Evolutionary conservation across 2,113 vertebrate species (phyloP).

Genomic region (Equus przewalskii): DNA sequence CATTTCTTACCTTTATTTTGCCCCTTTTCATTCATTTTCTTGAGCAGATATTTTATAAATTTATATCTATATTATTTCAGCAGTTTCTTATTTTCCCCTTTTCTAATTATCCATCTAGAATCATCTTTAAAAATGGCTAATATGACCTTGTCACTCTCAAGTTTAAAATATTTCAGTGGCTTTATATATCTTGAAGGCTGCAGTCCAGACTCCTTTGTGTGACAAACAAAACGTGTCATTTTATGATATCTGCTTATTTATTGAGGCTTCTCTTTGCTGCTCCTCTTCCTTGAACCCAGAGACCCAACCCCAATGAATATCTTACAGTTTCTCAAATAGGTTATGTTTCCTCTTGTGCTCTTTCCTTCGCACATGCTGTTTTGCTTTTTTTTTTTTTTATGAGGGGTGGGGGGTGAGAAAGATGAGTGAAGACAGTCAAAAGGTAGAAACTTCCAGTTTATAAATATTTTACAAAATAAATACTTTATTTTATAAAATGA

Average conservation of each 20-base stretch:
- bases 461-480: too few relatives aligned
- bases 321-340: constrained; percentile 42
- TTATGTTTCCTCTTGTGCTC: not conserved
- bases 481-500: too few relatives aligned
- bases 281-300: not conserved
- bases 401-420: too few relatives aligned
- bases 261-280: not conserved
- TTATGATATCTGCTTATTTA: not conserved
- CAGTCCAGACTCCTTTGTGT: not conserved
- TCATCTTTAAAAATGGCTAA: not conserved
- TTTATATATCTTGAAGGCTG: not conserved
- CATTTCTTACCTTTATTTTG: not conserved
- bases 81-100: not conserved
- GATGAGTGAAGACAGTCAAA: too few relatives aligned
- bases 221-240: not conserved
- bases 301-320: not conserved
- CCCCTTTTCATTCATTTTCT: not conserved
- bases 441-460: too few relatives aligned
- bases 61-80: not conserved
- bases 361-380: not conserved
- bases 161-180: not conserved
- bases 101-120: not conserved
- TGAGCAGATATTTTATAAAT: not conserved
- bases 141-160: not conserved
- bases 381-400: not conserved